Percentiles rank a stretch among this genome's conserved stretches.
phyloP scores from a whole-genome alignment of 1,140 invertebrate species.

The Cyphomyrmex costatus region DNA sequence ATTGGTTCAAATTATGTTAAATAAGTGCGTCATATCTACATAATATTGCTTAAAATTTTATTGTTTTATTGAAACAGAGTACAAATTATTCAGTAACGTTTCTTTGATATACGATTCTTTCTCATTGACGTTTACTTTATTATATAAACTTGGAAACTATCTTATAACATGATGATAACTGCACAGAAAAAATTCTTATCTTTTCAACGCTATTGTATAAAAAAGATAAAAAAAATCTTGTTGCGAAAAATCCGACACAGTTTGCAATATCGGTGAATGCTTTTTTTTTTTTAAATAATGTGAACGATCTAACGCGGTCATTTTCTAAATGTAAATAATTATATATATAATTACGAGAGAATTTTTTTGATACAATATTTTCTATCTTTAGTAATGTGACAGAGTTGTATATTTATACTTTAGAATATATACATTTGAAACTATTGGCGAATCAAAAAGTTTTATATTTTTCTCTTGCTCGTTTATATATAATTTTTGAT shows the following conservation, averaged over 20 bases:
- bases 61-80: not conserved
- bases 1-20: slow-evolving; percentile 13
- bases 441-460: not conserved
- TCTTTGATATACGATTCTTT: not conserved
- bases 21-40: not conserved
- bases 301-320: not conserved
- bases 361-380: not conserved
- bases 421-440: not conserved
- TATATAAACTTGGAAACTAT: not conserved
- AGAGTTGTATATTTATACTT: not conserved
- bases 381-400: not conserved
- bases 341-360: not conserved
- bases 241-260: not conserved
- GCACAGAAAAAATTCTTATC: slow-evolving; percentile 26
- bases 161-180: not conserved
- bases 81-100: not conserved
- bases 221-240: too few relatives aligned
- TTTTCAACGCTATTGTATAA: not conserved
- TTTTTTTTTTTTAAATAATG: not conserved
- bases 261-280: not conserved
- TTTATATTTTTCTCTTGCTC: slow-evolving; percentile 2
- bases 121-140: not conserved
- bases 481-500: not conserved
- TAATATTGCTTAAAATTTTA: not conserved
- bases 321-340: slow-evolving; percentile 7